Percentiles rank a stretch among this genome's conserved stretches.
Conservation (phyloP, 2,113 vertebrate genomes). For the Brachyhypopomus gauderio region DNA sequence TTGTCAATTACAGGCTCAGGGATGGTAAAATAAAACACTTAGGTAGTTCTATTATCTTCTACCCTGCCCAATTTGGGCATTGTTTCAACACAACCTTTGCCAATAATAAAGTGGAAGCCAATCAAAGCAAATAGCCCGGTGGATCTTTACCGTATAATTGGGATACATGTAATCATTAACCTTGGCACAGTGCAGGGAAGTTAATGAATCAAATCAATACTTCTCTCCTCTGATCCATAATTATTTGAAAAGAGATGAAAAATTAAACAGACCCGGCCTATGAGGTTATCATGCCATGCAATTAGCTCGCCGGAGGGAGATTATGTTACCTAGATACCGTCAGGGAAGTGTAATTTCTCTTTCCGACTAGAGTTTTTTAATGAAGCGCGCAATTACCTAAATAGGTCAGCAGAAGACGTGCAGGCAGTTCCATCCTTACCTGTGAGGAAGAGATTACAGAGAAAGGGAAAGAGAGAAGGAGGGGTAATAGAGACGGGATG, state of each 20-base stretch:
- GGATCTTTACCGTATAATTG: conserved; percentile 86
- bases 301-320: conserved; percentile 96
- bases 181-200: conserved; percentile 88
- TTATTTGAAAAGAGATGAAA: conserved; percentile 99
- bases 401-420: conserved; percentile 83
- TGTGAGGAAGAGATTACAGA: conserved; percentile 68
- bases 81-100: conserved; percentile 70
- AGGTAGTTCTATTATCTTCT: conserved; percentile 48
- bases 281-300: conserved; percentile 93
- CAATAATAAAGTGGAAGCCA: conserved; percentile 81
- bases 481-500: conserved; percentile 40
- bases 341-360: conserved; percentile 93
- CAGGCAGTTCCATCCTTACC: conserved; percentile 70
- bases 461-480: background rate
- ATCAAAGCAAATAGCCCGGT: conserved; percentile 84
- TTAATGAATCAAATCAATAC: conserved; percentile 99
- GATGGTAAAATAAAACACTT: conserved; percentile 53
- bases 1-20: conserved; percentile 59
- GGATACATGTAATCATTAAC: conserved; percentile 97
- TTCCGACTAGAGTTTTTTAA: conserved; percentile 85
- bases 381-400: conserved; percentile 90
- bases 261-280: conserved; percentile 93
- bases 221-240: conserved; percentile 96
- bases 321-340: conserved; percentile 98
- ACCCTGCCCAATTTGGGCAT: conserved; percentile 56